phyloP scores from a whole-genome alignment of 2,797 vertebrate genomes.

The Phataginus tricuspis region DNA sequence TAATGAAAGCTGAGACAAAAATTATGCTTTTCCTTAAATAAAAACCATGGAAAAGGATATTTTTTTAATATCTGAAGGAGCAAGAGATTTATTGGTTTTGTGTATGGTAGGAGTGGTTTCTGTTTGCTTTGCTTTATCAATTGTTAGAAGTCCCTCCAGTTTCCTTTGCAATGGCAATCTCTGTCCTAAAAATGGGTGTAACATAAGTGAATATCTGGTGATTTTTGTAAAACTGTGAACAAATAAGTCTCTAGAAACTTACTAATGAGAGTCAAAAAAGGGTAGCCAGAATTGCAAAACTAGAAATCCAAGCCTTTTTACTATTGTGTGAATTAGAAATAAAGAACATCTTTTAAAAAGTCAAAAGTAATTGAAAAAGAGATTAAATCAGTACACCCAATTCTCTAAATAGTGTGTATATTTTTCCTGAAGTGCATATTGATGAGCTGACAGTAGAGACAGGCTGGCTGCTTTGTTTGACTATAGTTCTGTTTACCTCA shows the following conservation, averaged over 20 bases:
- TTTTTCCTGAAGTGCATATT: slow-evolving; percentile 84
- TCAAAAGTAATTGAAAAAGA: slow-evolving; percentile 61
- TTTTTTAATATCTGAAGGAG: slow-evolving; percentile 82
- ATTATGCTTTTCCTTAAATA: slow-evolving; percentile 63
- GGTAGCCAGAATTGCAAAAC: slow-evolving; percentile 64
- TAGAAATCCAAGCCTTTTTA: slow-evolving; percentile 39
- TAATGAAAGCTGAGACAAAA: slow-evolving; percentile 81
- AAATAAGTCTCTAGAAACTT: slow-evolving; percentile 71
- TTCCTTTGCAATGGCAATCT: slow-evolving; percentile 78
- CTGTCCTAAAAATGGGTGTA: slow-evolving; percentile 74
- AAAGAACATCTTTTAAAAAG: slow-evolving; percentile 70
- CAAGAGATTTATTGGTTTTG: slow-evolving; percentile 68
- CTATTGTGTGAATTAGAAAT: slow-evolving; percentile 76
- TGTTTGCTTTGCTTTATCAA: slow-evolving; percentile 76
- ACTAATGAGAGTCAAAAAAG: slow-evolving; percentile 72
- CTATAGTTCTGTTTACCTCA: slow-evolving; percentile 86
- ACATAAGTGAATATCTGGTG: slow-evolving; percentile 63
- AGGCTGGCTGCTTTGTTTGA: slow-evolving; percentile 86
- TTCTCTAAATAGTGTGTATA: slow-evolving; percentile 80
- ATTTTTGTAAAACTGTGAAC: slow-evolving; percentile 69
- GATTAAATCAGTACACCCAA: slow-evolving; percentile 58
- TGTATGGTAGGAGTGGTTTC: slow-evolving; percentile 53
- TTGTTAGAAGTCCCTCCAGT: neutral
- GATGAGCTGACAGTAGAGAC: slow-evolving; percentile 86
- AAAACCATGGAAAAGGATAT: slow-evolving; percentile 55